phyloP scores from a whole-genome alignment of 2,113 vertebrate species.

The Phalacrocorax pelagicus region DNA sequence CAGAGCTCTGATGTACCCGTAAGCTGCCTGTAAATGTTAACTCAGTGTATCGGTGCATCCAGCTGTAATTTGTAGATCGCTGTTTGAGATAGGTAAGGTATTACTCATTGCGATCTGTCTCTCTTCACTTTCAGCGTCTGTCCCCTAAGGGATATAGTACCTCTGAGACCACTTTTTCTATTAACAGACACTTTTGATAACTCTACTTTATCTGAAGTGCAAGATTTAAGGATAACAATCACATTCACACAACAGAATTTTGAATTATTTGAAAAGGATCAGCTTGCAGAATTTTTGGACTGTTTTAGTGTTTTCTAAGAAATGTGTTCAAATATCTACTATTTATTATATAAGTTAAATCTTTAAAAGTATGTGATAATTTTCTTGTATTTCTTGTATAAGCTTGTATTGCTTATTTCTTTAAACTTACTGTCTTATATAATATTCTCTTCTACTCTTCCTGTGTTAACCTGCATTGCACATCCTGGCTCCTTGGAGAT shows the following conservation, averaged over 20 bases:
- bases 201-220: neutral
- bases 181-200: neutral
- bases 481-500: neutral
- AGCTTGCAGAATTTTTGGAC: fast-evolving
- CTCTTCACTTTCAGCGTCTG: neutral
- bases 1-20: neutral
- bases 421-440: neutral
- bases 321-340: neutral
- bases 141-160: neutral
- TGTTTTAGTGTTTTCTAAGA: neutral
- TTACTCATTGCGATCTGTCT: neutral
- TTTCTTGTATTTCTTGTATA: neutral
- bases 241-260: neutral
- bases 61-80: neutral
- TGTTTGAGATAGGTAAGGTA: neutral
- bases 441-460: neutral
- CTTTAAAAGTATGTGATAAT: neutral
- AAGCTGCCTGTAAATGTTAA: neutral
- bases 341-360: neutral
- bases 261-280: neutral
- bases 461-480: neutral
- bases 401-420: neutral
- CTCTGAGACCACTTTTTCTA: neutral
- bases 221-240: neutral
- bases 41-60: neutral